Evolutionary conservation across 2,888 invertebrate species (phyloP), one percentile per base, ranked within the genome.

Genomic region (Diaphora mendica): DNA sequence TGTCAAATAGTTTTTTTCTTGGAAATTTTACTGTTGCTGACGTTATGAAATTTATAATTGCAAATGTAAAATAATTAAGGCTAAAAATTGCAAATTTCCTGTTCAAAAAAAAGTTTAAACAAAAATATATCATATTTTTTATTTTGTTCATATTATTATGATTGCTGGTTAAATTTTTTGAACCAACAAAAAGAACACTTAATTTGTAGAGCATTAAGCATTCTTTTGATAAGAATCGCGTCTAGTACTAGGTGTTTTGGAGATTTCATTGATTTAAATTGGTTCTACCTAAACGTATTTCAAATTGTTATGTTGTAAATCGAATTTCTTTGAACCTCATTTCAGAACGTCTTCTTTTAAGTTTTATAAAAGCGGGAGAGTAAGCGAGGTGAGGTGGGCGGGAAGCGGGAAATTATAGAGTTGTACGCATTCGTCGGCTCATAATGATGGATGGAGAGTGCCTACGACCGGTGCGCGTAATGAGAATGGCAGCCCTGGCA

Each of bases 361-460:
- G 91, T 92, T 93, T 91, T 93, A 92, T 92, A 90, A 88, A 89
- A 85, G 85, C 78, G 84, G 86, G 81, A 85, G 82, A 77, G 85
- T 79, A 80, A 84, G 79, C 72, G 82, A 79, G 85, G 79, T 33
- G 82, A 81, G 79, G 81, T 76, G 87, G 66, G 84, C 85, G 83
- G 79, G 85, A 81, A 82, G 86, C 81, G 79, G 82, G 87, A 95
- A 95, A 95, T 95, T 95, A 95, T 92, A 95, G 95, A 94, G 94
- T 87, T 93, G 92, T 89, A 90, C 83, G 89, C 90, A 88, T 88
- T 87, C 88, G 84, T 87, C 86, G 87, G 88, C 84, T 84, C 86
- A 88, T 95, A 94, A 95, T 95, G 95, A 94, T 92, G 92, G 93
- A 94, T 93, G 88, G 90, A 86, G 89, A 87, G 82, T 87, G 87